phyloP scores from a whole-genome alignment of 2,888 invertebrate genomes.

The Conistra vaccinii region DNA sequence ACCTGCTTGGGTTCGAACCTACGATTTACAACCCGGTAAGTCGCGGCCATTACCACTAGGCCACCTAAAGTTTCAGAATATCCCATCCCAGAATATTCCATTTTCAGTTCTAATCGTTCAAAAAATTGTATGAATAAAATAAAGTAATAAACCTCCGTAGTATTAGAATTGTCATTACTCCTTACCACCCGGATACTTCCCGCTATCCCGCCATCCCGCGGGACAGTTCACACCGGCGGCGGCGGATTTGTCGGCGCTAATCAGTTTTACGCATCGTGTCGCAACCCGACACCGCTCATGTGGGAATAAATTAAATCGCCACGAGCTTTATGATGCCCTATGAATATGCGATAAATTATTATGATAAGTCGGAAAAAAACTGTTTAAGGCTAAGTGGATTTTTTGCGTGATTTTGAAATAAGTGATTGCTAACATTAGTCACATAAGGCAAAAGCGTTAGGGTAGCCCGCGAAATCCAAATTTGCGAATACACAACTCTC shows the following conservation, averaged over 20 bases:
- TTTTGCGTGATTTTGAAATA: background rate
- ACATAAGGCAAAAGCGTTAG: no score
- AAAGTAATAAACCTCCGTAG: background rate
- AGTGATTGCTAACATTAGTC: background rate
- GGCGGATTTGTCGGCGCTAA: constrained; percentile 73
- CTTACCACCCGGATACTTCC: constrained; percentile 9
- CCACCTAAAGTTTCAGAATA: no score
- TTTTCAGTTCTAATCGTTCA: no score
- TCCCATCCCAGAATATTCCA: no score
- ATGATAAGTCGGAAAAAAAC: constrained; percentile 6
- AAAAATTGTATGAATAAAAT: no score
- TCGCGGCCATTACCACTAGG: no score
- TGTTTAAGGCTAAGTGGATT: no score
- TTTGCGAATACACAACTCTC: no score
- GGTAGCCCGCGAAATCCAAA: no score
- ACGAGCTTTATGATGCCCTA: constrained; percentile 60
- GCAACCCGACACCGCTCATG: constrained; percentile 77
- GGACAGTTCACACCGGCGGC: constrained; percentile 55
- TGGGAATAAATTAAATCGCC: constrained; percentile 70
- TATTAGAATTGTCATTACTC: constrained; percentile 11
- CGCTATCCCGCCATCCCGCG: constrained; percentile 35
- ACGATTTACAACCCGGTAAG: no score
- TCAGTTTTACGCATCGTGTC: constrained; percentile 66
- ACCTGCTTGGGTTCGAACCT: no score
- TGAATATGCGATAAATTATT: constrained; percentile 42